Base-by-base conservation (phyloP, 1,140 invertebrate genomes). In the Ceratosolen solmsi region DNA sequence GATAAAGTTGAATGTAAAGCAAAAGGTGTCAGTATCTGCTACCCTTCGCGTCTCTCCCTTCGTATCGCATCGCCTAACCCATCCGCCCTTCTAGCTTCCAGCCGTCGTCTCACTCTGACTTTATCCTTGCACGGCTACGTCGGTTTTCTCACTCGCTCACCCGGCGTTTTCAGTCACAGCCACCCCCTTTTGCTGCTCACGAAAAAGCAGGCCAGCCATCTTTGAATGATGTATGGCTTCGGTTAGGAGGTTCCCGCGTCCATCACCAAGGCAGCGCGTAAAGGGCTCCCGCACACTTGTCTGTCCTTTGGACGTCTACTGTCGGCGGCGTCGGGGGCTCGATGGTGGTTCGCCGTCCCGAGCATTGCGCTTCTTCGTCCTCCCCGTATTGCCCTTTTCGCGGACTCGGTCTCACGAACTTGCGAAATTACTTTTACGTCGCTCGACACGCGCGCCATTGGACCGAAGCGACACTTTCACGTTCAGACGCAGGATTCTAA, bases 201-300 rank as follows among this genome's bases (percentile, higher is more conserved):
- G 25, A 27, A 78, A 77, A 77, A 77, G 74, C 86, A 80, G 86
- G 86, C 87, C 89, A 91, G 91, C 91, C 91, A 92, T 92, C 89
- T 80, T 92, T 92, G 91, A 91, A 92, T 92, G 91, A 92, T 92
- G 89, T 91, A 92, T 92, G 90, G 91, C 90, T 88, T 89, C 89
- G 90, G 91, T 92, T 91, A 91, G 88, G 87, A 90, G 90, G 90
- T 90, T 88, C 20, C 86, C 88, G 88, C 91, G 89, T 90, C 90
- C 91, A 92, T 92, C 91, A 91, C 90, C 33, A 1, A 68, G 33
- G 2, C 36, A 33, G 33, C 33, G 17, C 33, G 17, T 22, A n/a
- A 68, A 38, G 33, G 33, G 63, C 63, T 65, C 27, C 63, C 27
- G 33, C n/a, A 38, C 36, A n/a, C 63, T 68, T 68, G 56, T 65